Conservation (phyloP, 2,113 vertebrate species). For the Chionis minor region DNA sequence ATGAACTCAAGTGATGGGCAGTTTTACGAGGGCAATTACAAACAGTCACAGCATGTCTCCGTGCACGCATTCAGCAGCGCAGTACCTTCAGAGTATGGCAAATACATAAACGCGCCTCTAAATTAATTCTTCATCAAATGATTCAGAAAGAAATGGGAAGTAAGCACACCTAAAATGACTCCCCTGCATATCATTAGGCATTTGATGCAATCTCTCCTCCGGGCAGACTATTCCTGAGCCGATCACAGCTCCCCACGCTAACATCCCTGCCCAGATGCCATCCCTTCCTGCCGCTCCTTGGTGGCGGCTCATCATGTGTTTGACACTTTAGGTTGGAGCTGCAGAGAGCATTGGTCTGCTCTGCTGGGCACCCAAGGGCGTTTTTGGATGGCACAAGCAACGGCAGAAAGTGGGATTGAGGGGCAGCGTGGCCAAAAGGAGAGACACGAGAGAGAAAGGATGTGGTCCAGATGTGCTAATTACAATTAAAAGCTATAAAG, state of each 20-base stretch:
- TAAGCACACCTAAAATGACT: not conserved
- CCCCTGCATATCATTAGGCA: not conserved
- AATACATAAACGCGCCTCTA: not conserved
- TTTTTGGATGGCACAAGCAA: not conserved
- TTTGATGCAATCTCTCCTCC: not conserved
- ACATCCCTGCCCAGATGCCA: not conserved
- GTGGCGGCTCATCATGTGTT: not conserved
- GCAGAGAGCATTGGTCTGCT: rapidly evolving
- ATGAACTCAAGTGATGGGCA: not conserved
- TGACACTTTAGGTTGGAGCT: not conserved
- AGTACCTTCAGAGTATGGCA: rapidly evolving
- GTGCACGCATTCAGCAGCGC: rapidly evolving
- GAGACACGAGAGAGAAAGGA: not conserved
- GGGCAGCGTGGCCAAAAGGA: not conserved
- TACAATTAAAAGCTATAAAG: not conserved
- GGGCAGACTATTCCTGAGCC: not conserved
- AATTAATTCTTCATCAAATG: not conserved
- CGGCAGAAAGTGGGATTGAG: not conserved
- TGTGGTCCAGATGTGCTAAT: not conserved
- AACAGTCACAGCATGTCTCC: rapidly evolving
- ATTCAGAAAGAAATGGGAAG: not conserved
- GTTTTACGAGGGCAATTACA: not conserved
- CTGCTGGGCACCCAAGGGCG: not conserved
- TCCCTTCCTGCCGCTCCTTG: rapidly evolving
- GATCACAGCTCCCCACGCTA: rapidly evolving